phyloP scores from a whole-genome alignment of 2,113 vertebrate genomes.

The Ploceus nigricollis region DNA sequence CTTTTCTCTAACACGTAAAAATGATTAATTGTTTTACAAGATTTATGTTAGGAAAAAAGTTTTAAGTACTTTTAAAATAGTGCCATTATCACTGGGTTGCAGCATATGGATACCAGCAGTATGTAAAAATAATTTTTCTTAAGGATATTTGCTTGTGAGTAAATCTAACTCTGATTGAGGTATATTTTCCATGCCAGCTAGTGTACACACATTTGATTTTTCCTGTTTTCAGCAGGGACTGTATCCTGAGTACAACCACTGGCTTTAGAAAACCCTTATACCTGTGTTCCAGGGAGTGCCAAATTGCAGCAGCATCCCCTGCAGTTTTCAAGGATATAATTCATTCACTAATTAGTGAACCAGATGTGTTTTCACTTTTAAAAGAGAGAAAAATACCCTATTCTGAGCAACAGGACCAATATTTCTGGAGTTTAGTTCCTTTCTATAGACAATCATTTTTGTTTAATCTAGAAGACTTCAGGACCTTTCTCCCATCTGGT shows the following conservation, averaged over 20 bases:
- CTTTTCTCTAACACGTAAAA: neutral
- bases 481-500: neutral
- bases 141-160: neutral
- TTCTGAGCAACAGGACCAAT: neutral
- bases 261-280: neutral
- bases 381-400: neutral
- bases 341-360: neutral
- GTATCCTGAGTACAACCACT: neutral
- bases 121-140: slow-evolving; percentile 2
- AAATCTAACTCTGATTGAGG: neutral
- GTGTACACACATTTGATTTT: neutral
- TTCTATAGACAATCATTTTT: neutral
- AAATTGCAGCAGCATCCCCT: neutral
- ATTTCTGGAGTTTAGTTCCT: neutral
- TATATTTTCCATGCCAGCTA: neutral
- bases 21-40: slow-evolving; percentile 62
- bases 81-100: neutral
- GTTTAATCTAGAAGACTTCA: neutral
- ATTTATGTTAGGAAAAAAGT: slow-evolving; percentile 42
- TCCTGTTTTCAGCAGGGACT: neutral
- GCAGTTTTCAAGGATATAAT: neutral
- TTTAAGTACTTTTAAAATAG: neutral
- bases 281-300: neutral
- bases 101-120: neutral
- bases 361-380: neutral